phyloP scores from a whole-genome alignment of 2,888 invertebrate genomes.

The Bibio marci region DNA sequence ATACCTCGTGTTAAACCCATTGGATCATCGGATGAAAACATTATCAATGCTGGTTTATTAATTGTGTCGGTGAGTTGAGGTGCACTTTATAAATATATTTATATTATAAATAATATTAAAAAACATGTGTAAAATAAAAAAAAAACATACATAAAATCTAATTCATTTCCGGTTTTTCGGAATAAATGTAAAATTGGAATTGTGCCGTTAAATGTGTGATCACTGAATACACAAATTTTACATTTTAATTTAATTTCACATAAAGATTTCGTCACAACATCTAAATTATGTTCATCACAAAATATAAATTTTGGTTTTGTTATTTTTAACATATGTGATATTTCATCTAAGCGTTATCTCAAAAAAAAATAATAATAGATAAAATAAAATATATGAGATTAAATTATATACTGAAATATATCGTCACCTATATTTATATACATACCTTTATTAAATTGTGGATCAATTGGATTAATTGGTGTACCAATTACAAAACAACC shows the following conservation, averaged over 20 bases:
- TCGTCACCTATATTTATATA: background rate
- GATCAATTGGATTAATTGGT: conserved; percentile 22
- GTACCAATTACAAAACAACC: conserved; percentile 18
- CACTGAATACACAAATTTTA: conserved; percentile 18
- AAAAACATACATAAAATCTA: conserved; percentile 9
- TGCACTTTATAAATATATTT: too few species aligned
- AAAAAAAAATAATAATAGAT: too few species aligned
- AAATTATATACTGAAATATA: too few species aligned
- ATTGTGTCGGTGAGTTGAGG: too few species aligned
- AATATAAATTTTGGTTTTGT: conserved; percentile 24
- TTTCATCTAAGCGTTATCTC: too few species aligned
- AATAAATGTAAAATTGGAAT: conserved; percentile 15
- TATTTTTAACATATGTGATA: conserved; percentile 20
- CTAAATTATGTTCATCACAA: conserved; percentile 20
- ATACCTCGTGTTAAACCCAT: conserved; percentile 22
- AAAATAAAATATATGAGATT: too few species aligned
- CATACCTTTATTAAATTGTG: conserved; percentile 18
- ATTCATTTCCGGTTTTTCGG: conserved; percentile 8
- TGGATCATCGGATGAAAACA: conserved; percentile 23
- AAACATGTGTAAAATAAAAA: background rate
- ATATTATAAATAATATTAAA: too few species aligned
- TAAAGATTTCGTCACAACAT: conserved; percentile 13
- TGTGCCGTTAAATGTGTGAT: conserved; percentile 14
- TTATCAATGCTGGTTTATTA: conserved; percentile 13
- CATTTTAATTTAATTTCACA: conserved; percentile 14